These are phyloP conservation scores for Drosophila acutilabella DNA, from an alignment of 2,888 invertebrate genomes.

Conservation along the genomic window DNA sequence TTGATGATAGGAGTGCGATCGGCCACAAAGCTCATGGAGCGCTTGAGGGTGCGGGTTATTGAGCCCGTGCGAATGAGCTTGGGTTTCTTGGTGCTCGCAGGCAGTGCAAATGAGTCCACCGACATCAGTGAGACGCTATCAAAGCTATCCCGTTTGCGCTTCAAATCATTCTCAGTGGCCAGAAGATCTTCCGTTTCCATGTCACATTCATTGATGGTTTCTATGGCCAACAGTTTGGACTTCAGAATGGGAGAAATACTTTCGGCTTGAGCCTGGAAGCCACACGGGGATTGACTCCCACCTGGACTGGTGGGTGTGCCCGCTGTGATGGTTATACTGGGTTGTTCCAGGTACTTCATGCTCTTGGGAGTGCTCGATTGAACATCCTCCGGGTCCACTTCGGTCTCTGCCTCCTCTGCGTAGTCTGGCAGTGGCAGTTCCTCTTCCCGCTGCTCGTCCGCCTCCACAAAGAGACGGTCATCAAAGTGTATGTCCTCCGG, in stretches of 20 bases:
- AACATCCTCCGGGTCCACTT: conserved; percentile 57
- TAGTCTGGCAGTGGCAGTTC: conserved; percentile 60
- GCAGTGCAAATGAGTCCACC: conserved; percentile 83
- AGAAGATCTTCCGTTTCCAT: conserved; percentile 65
- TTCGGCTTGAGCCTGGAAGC: conserved; percentile 69
- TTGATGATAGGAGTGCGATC: conserved; percentile 83
- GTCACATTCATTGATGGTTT: conserved; percentile 67
- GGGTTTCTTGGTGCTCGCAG: conserved; percentile 83
- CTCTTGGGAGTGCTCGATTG: conserved; percentile 67
- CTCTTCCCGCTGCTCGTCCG: conserved; percentile 47
- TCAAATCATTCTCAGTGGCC: conserved; percentile 71
- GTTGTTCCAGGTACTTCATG: conserved; percentile 19
- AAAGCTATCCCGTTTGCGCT: conserved; percentile 84
- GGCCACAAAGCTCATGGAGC: conserved; percentile 85
- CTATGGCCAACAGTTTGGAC: conserved; percentile 50
- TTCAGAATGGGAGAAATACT: conserved; percentile 83
- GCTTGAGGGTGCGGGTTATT: conserved; percentile 83
- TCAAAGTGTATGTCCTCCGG: conserved; percentile 74
- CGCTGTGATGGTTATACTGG: conserved; percentile 25
- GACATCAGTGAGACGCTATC: conserved; percentile 84
- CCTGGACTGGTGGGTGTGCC: conserved; percentile 47
- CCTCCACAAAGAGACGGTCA: conserved; percentile 76
- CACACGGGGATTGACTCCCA: conserved; percentile 34
- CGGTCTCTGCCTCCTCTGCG: conserved; percentile 50
- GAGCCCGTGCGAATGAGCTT: conserved; percentile 84